Base-by-base conservation (phyloP, 35 echinoderm and acorn worm genomes). In the Chiridota heheva region DNA sequence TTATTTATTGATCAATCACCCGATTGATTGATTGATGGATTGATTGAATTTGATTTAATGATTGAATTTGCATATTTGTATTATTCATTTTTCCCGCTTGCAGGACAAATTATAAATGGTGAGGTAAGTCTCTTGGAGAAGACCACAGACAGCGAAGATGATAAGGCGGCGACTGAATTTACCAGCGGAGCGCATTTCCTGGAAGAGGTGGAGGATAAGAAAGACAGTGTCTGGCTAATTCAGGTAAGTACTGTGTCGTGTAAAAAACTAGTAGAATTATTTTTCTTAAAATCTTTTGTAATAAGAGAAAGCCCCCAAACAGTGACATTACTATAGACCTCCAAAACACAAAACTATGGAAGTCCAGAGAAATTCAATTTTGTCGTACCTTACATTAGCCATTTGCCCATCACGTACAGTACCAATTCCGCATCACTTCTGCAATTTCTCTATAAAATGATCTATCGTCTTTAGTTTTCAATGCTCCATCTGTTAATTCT, bases 191-290 rank as follows among this genome's bases (percentile, higher is more conserved):
- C 77, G 44, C 93, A 91, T 42, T 97, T 97, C 58, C 73, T 83
- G 59, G 93, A 97, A 41, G 93, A 97, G 49, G 93, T 97, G n/a
- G 93, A 97, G 72, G 93, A 97, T 67, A 97, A 97, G 64, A 97
- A 97, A 62, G 93, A 97, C 37, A 97, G 93, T 70, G 84, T 91
- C 1, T 97, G 93, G 93, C 44, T 97, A 5, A 69, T 97, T 28
- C 93, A 97, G 93, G 93, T 97, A 79, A 63, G 15, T 16, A 61
- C 34, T 18, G 33, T 43, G n/a, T n/a, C n/a, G 33, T 5, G 27
- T 5, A 27, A 39, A 38, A 8, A 39, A 5, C 38, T 71, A 31
- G 28, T 31, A 53, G 48, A 8, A 15, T 36, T 36, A 5, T 71
- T 15, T 10, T 8, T 65, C 7, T 29, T 8, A 7, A 31, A 65